Percentiles rank a stretch among this genome's conserved stretches.
Evolutionary conservation across 2,888 invertebrate species (phyloP).

Genomic region (Rhagium mordax): DNA sequence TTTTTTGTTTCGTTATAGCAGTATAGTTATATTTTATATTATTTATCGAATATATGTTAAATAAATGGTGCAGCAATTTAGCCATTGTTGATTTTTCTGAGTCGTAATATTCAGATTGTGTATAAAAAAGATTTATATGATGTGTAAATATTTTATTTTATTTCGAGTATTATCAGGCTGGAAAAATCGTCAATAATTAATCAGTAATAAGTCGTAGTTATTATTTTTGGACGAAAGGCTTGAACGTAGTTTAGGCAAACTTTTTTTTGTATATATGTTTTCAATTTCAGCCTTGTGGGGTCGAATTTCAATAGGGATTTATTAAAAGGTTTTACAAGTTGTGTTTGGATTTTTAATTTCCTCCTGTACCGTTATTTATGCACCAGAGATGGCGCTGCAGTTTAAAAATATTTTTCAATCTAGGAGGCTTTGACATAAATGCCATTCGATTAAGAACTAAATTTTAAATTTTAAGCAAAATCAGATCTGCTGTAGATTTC

Average conservation of each 20-base stretch:
- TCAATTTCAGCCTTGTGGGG: conserved; percentile 8
- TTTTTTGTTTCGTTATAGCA: not conserved
- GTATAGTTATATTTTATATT: not conserved
- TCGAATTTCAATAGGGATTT: conserved; percentile 26
- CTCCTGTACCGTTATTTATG: too few species aligned
- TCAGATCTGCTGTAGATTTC: too few species aligned
- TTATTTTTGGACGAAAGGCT: not conserved
- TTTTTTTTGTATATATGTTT: conserved; percentile 23
- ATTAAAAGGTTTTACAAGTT: conserved; percentile 22
- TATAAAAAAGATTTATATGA: not conserved
- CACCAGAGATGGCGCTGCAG: too few species aligned
- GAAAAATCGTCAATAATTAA: not conserved
- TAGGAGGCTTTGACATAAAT: too few species aligned
- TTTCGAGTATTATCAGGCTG: not conserved
- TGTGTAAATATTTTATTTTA: not conserved
- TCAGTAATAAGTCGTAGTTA: not conserved
- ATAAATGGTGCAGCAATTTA: not conserved
- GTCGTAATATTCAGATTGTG: not conserved
- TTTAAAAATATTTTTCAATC: too few species aligned
- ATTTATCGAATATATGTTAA: not conserved
- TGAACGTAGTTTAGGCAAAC: not conserved
- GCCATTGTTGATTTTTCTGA: conserved; percentile 6
- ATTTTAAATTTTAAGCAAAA: too few species aligned
- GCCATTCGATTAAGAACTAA: too few species aligned
- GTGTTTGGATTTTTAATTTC: not conserved